Base-by-base conservation (phyloP, 37 sponge, comb jelly and placozoan species). In the Spongilla lacustris region DNA sequence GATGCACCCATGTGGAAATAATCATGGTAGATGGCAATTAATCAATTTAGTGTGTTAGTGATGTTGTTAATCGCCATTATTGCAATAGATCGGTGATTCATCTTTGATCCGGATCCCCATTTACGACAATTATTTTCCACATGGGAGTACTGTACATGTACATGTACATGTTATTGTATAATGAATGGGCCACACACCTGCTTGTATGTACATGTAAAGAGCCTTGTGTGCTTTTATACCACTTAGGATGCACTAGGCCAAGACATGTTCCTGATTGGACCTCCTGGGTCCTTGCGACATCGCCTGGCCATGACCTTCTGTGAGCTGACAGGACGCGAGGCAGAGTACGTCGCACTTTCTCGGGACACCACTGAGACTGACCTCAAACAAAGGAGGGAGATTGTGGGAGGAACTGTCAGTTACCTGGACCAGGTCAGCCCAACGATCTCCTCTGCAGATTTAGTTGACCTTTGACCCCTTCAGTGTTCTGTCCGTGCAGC, bases 371-470 rank as follows among this genome's bases (percentile, higher is more conserved):
- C 97, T 5, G 97, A 97, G 81, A 80, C 89, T 46, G 97, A 97
- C 75, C 84, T 97, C 36, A 97, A 97, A 89, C 97, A 97, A 70
- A 83, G 97, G 67, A 92, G 95, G 67, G 97, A 97, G 86, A 94
- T 97, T 33, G 66, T 78, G 12, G 78, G 69, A 5, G 91, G 92
- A 14, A 94, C 91, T 50, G 94, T 85, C 0, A 49, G 84, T 29
- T 96, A 95, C 69, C 48, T 92, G 4, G 83, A 95, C 75, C 96
- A 95, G 96, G 92, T 90, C 22, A 10, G 72, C 48, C 29, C 22
- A 4, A 50, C 10, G 14, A 11, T 24, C 46, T 6, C 48, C 36
- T 58, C 30, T 68, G n/a, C n/a, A n/a, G n/a, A n/a, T n/a, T n/a
- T n/a, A n/a, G 19, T 10, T 78, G 29, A 58, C 58, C 58, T 58